Conservation (phyloP, 2,797 vertebrate species). For the Scolopax rusticola region DNA sequence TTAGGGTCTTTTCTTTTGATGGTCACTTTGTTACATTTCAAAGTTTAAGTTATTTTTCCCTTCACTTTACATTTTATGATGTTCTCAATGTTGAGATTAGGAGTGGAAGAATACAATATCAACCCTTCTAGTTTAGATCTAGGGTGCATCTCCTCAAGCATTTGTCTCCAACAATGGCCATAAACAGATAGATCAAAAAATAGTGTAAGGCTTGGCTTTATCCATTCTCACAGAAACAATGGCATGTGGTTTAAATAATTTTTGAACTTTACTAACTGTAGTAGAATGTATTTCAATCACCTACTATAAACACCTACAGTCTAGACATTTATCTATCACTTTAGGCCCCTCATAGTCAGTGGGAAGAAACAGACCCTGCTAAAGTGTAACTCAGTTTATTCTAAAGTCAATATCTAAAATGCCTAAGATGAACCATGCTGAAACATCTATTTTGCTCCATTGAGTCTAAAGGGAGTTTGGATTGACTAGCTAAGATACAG, state of each 20-base stretch:
- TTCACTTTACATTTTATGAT: neutral
- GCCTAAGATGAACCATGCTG: neutral
- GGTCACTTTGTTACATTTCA: neutral
- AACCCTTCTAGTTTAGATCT: neutral
- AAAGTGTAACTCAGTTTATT: constrained; percentile 30
- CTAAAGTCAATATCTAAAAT: constrained; percentile 12
- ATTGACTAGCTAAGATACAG: neutral
- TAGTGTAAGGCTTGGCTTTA: neutral
- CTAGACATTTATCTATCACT: neutral
- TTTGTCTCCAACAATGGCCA: neutral
- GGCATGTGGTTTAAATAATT: neutral
- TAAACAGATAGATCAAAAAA: neutral
- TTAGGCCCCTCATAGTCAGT: neutral
- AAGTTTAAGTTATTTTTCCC: neutral
- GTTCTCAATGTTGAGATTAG: neutral
- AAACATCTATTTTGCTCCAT: neutral
- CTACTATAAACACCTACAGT: constrained; percentile 3
- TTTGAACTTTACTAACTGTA: neutral
- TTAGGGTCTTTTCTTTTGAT: neutral
- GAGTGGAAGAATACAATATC: neutral
- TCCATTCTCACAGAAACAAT: neutral
- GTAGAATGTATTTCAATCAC: neutral
- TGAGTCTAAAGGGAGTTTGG: neutral
- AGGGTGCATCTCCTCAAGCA: neutral
- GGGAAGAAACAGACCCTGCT: neutral